Conservation (phyloP, 2,113 vertebrate genomes). For the Crotalus horridus region DNA sequence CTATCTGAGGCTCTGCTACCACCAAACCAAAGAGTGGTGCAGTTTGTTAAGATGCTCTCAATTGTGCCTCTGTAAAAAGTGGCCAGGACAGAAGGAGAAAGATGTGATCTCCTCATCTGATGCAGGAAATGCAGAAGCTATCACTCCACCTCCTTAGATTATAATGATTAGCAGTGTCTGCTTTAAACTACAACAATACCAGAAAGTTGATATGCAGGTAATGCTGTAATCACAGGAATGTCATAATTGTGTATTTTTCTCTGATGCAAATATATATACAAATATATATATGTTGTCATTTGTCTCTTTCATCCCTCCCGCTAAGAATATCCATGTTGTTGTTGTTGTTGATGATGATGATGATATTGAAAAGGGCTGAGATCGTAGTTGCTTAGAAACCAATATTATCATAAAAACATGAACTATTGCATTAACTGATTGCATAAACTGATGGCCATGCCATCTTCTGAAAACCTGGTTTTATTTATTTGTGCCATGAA, state of each 20-base stretch:
- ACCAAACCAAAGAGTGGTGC: too few species aligned
- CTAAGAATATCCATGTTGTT: neutral
- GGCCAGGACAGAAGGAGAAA: too few species aligned
- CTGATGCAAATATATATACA: too few species aligned
- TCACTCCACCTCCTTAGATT: neutral
- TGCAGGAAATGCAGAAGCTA: too few species aligned
- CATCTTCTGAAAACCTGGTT: neutral
- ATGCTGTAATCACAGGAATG: neutral
- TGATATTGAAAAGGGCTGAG: neutral
- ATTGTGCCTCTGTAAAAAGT: too few species aligned
- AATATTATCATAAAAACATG: neutral
- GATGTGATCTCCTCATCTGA: too few species aligned
- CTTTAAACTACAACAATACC: neutral
- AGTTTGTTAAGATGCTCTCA: too few species aligned
- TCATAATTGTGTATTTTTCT: neutral
- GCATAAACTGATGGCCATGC: neutral
- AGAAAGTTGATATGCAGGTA: neutral
- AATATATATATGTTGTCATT: neutral
- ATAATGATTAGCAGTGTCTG: neutral
- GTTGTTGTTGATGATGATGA: neutral
- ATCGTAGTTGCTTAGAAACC: neutral
- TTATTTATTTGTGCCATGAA: neutral
- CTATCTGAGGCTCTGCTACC: too few species aligned
- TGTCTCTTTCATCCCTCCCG: neutral
- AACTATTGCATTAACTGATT: neutral